phyloP scores from a whole-genome alignment of 2,113 vertebrate genomes.

The Dicrurus megarhynchus region DNA sequence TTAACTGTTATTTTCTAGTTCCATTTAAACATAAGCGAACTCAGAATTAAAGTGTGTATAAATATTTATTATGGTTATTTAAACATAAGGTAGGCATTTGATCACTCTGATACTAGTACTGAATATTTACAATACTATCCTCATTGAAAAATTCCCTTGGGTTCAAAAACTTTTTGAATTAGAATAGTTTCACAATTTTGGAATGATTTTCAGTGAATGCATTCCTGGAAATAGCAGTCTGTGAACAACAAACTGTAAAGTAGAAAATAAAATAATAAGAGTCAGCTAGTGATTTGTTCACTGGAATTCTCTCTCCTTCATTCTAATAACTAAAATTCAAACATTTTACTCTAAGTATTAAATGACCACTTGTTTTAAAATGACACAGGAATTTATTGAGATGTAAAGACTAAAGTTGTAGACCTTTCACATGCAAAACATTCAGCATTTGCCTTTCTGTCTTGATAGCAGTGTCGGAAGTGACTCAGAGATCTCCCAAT shows the following conservation, averaged over 20 bases:
- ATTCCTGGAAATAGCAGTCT: not conserved
- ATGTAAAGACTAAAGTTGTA: not conserved
- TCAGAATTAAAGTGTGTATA: not conserved
- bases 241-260: not conserved
- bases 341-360: not conserved
- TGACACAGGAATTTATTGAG: not conserved
- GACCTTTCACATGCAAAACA: not conserved
- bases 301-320: not conserved
- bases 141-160: not conserved
- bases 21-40: not conserved
- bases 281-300: not conserved
- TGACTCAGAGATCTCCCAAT: conserved; percentile 13
- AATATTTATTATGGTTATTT: not conserved
- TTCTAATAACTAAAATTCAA: not conserved
- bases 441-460: not conserved
- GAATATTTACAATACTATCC: not conserved
- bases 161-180: not conserved
- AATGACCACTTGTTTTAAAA: not conserved
- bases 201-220: not conserved
- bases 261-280: not conserved
- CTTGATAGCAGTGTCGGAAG: not conserved
- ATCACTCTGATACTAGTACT: not conserved
- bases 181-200: not conserved
- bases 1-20: not conserved
- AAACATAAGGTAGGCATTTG: not conserved